These are phyloP conservation scores for Amazona guildingii DNA, from an alignment of 2,113 vertebrate genomes.

Conservation along the genomic window DNA sequence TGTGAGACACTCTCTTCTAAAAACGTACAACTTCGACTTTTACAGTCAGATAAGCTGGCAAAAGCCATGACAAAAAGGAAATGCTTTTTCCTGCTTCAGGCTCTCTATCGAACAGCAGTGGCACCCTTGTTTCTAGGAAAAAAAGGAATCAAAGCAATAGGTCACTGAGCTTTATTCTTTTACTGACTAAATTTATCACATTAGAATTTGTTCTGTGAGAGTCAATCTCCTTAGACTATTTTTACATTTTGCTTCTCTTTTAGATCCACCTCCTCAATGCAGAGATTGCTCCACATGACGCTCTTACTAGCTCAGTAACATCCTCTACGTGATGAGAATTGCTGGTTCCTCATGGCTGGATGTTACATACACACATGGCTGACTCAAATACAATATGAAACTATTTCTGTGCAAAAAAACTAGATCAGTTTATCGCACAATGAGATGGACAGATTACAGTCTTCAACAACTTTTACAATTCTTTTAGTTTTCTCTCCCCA, in stretches of 20 bases:
- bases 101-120: background rate
- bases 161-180: background rate
- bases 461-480: background rate
- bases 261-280: constrained; percentile 39
- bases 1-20: background rate
- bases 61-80: background rate
- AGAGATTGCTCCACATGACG: background rate
- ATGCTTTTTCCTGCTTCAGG: background rate
- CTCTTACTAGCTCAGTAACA: background rate
- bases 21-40: background rate
- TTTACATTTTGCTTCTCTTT: constrained; percentile 21
- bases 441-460: background rate
- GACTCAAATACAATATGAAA: background rate
- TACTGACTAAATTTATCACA: constrained; percentile 10
- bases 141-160: constrained; percentile 18
- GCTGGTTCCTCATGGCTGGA: background rate
- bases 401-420: background rate
- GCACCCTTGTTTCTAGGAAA: background rate
- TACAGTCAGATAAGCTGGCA: background rate
- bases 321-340: background rate
- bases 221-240: constrained; percentile 23
- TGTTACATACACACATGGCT: background rate
- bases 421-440: background rate
- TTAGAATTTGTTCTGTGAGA: background rate
- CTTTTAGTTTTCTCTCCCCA: background rate